Conservation (phyloP, 2,797 vertebrate species). For the Gouania willdenowi region DNA sequence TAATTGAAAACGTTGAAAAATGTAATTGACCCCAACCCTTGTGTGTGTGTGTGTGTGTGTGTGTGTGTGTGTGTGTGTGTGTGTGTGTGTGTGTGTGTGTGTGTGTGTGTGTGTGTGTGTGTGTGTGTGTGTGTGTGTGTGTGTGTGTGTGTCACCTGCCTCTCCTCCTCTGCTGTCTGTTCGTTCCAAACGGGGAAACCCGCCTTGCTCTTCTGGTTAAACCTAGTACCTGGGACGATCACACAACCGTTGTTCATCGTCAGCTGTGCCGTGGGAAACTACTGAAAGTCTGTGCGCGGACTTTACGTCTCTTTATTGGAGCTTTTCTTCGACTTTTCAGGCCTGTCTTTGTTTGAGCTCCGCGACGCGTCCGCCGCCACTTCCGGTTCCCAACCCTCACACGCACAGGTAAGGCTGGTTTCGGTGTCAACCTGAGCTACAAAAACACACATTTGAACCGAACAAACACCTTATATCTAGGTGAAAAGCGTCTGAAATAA, state of each 20-base stretch:
- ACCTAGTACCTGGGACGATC: conserved; percentile 47
- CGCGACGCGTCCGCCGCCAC: conserved; percentile 60
- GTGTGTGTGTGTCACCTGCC: conserved; percentile 34
- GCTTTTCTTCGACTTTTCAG: background rate
- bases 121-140: no score
- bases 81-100: no score
- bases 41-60: no score
- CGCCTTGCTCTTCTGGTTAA: conserved; percentile 33
- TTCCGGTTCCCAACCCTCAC: conserved; percentile 72
- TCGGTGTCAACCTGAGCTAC: conserved; percentile 36
- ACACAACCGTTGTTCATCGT: background rate
- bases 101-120: no score
- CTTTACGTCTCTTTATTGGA: background rate
- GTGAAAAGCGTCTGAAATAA: no score
- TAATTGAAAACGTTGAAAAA: no score
- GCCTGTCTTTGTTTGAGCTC: conserved; percentile 54
- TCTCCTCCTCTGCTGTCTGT: conserved; percentile 16
- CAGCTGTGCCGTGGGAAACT: conserved; percentile 6
- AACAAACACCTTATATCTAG: no score
- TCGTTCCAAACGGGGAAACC: conserved; percentile 64
- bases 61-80: no score
- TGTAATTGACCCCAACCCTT: no score
- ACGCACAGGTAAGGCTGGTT: conserved; percentile 81
- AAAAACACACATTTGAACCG: no score
- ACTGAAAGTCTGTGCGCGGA: background rate